Conservation (phyloP, 1,140 invertebrate genomes). For the Scaptodrosophila lebanonensis region DNA sequence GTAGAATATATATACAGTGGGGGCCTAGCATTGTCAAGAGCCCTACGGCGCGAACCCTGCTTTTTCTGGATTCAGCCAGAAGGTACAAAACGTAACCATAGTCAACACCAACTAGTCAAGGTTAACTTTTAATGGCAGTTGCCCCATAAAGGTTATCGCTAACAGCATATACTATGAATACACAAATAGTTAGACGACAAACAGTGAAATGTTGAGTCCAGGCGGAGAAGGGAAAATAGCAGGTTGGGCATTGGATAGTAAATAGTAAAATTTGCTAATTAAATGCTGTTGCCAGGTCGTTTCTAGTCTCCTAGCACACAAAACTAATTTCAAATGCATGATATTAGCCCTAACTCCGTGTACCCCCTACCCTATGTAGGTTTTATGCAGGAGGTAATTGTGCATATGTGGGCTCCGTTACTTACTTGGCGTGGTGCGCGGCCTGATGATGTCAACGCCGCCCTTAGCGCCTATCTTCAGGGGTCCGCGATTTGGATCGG, state of each 20-base stretch:
- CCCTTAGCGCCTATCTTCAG: constrained; percentile 79
- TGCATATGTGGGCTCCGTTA: constrained; percentile 19
- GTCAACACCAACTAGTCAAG: constrained; percentile 44
- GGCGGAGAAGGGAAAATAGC: too few relatives aligned
- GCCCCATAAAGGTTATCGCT: too few relatives aligned
- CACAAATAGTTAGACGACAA: constrained; percentile 25
- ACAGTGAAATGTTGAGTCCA: constrained; percentile 29
- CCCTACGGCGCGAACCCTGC: too few relatives aligned
- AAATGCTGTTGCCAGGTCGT: constrained; percentile 35
- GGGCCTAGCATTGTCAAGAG: too few relatives aligned
- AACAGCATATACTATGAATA: constrained; percentile 25
- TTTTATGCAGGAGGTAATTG: constrained; percentile 22
- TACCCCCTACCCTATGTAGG: too few relatives aligned
- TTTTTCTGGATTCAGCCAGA: too few relatives aligned
- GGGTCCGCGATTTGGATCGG: constrained; percentile 85
- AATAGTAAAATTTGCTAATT: constrained; percentile 62
- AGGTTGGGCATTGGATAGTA: too few relatives aligned
- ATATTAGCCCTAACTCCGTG: too few relatives aligned
- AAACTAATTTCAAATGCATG: constrained; percentile 38
- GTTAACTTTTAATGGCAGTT: constrained; percentile 45
- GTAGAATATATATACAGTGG: too few relatives aligned
- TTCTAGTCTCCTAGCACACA: constrained; percentile 6
- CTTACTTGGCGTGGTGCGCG: constrained; percentile 84
- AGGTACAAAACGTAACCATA: too few relatives aligned
- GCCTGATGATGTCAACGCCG: constrained; percentile 84